Percentiles rank a stretch among this genome's conserved stretches.
Evolutionary conservation across 2,113 vertebrate genomes (phyloP).

Genomic region (Trachemys scripta): DNA sequence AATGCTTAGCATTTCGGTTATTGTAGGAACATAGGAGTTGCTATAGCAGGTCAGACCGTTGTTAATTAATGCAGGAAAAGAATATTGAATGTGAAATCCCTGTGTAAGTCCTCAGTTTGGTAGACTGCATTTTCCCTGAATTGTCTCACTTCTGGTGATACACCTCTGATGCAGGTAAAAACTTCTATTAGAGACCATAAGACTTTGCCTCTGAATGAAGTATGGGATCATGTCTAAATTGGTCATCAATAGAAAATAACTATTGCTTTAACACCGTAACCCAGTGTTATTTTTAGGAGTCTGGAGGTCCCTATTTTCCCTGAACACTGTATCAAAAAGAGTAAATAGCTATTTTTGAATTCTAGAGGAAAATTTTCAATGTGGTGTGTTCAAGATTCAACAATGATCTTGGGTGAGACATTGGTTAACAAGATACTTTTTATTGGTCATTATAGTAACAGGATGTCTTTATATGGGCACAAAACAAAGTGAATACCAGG

Average conservation of each 20-base stretch:
- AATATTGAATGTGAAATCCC: not conserved
- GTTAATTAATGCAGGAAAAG: not conserved
- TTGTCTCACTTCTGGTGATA: not conserved
- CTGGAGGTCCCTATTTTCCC: not conserved
- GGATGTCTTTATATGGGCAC: not conserved
- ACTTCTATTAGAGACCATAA: not conserved
- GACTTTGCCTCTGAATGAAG: fast-evolving
- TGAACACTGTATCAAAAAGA: not conserved
- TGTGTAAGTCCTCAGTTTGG: not conserved
- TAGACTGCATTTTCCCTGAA: not conserved
- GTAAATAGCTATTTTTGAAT: not conserved
- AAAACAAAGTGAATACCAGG: not conserved
- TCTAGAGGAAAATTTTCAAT: not conserved
- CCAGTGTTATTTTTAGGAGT: not conserved
- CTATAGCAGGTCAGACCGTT: not conserved
- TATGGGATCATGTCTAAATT: fast-evolving
- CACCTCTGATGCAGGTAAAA: not conserved
- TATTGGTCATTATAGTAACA: fast-evolving
- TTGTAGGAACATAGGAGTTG: not conserved
- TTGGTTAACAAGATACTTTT: not conserved
- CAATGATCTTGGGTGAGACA: not conserved
- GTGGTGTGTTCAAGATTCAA: fast-evolving
- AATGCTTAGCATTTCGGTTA: constrained; percentile 36
- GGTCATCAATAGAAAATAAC: not conserved
- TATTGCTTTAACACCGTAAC: not conserved